Evolutionary conservation across 2,888 invertebrate genomes (phyloP).

Genomic region (Thysanoteuthis rhombus): DNA sequence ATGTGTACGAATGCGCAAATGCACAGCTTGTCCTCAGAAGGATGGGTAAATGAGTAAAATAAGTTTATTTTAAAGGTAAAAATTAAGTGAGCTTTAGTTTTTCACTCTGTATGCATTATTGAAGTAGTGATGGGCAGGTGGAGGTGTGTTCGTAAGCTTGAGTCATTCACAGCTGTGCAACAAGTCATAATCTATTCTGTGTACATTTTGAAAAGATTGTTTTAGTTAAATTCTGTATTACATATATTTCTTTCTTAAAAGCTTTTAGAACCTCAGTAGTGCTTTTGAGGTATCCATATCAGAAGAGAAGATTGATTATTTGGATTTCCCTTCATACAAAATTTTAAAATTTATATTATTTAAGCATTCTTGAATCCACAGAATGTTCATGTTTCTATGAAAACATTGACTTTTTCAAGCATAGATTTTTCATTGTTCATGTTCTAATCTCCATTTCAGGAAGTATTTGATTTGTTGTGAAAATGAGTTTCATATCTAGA

Average conservation of each 20-base stretch:
- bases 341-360: neutral
- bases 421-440: neutral
- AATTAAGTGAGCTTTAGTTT: neutral
- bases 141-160: neutral
- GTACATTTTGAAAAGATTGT: neutral
- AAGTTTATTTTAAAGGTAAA: neutral
- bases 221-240: neutral
- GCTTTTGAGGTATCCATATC: neutral
- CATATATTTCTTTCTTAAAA: neutral
- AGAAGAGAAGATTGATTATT: neutral
- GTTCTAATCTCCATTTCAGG: neutral
- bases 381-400: neutral
- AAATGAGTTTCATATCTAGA: neutral
- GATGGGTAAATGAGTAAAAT: neutral
- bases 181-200: neutral
- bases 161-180: conserved; percentile 12
- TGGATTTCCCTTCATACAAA: neutral
- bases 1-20: neutral
- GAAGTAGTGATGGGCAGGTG: neutral
- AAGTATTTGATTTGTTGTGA: neutral
- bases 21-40: neutral
- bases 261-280: neutral
- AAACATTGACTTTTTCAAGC: neutral
- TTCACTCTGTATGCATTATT: neutral
- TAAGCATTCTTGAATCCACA: neutral